These are phyloP conservation scores for Drosophila ochracea DNA, from an alignment of 2,888 invertebrate species.

Conservation along the genomic window DNA sequence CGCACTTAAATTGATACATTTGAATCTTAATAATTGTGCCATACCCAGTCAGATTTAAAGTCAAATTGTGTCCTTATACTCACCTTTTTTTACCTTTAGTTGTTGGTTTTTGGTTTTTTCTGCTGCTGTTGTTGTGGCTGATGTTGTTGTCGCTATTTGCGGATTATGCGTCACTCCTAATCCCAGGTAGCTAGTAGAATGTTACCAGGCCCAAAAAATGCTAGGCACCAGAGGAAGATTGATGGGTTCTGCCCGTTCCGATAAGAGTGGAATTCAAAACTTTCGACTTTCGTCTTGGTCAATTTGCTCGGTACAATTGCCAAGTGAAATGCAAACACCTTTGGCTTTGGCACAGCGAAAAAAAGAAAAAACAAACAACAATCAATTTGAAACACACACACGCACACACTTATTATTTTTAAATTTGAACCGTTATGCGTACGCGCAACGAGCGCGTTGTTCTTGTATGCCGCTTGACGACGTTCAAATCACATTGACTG, in stretches of 20 bases:
- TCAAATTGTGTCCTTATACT: slow-evolving; percentile 9
- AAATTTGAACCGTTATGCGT: slow-evolving; percentile 47
- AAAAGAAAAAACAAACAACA: slow-evolving; percentile 42
- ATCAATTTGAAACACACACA: slow-evolving; percentile 19
- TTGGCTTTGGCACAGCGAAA: slow-evolving; percentile 46
- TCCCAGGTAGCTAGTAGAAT: slow-evolving; percentile 19
- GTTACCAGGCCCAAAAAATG: slow-evolving; percentile 12
- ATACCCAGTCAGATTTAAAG: background rate
- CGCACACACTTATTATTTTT: slow-evolving; percentile 31
- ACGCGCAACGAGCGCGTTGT: slow-evolving; percentile 34
- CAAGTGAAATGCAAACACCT: slow-evolving; percentile 31
- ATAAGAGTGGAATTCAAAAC: slow-evolving; percentile 29
- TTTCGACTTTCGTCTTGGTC: slow-evolving; percentile 29
- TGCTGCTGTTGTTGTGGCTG: background rate
- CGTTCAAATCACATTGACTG: slow-evolving; percentile 23
- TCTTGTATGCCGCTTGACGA: slow-evolving; percentile 26
- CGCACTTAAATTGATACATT: background rate
- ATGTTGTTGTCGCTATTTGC: slow-evolving; percentile 6
- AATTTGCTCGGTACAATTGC: slow-evolving; percentile 23
- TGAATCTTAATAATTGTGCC: background rate
- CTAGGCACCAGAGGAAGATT: slow-evolving; percentile 3
- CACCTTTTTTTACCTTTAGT: slow-evolving; percentile 21
- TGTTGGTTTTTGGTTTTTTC: background rate
- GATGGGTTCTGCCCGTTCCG: slow-evolving; percentile 16
- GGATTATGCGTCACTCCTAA: slow-evolving; percentile 17